phyloP scores from a whole-genome alignment of 2,888 invertebrate species.

The Pseudeuparius sepicola region DNA sequence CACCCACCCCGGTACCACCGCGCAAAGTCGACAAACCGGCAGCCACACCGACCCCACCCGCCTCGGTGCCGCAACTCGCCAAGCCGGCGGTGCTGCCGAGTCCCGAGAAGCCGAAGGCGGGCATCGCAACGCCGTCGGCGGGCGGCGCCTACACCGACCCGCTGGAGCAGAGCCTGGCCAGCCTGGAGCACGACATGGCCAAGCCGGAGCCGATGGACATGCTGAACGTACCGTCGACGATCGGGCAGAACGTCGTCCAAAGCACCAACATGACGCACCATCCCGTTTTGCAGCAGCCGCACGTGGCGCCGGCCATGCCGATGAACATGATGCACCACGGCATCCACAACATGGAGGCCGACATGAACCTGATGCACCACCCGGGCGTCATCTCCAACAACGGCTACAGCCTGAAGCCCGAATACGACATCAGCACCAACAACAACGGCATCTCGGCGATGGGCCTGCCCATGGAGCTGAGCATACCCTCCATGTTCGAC shows the following conservation, averaged over 20 bases:
- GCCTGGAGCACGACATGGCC: constrained; percentile 50
- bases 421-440: constrained; percentile 32
- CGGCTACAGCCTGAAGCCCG: constrained; percentile 41
- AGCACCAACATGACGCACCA: constrained; percentile 2
- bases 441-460: constrained; percentile 43
- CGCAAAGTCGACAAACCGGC: constrained; percentile 23
- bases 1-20: too few species aligned
- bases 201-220: constrained; percentile 28
- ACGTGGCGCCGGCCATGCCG: too few species aligned
- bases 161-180: constrained; percentile 60
- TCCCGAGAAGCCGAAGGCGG: constrained; percentile 34
- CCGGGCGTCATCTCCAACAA: constrained; percentile 30
- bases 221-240: constrained; percentile 23
- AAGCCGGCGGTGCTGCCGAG: constrained; percentile 31
- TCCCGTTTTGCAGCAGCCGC: background rate
- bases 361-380: constrained; percentile 26
- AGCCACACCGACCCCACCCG: constrained; percentile 31
- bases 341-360: constrained; percentile 27
- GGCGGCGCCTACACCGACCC: constrained; percentile 48
- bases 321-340: constrained; percentile 20
- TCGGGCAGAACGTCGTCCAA: background rate
- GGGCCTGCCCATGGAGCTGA: constrained; percentile 41
- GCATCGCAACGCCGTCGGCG: constrained; percentile 33
- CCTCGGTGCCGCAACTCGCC: constrained; percentile 38
- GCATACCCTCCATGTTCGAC: constrained; percentile 57